Base-by-base conservation (phyloP, 2,797 vertebrate genomes). In the Tarsius wallacei region DNA sequence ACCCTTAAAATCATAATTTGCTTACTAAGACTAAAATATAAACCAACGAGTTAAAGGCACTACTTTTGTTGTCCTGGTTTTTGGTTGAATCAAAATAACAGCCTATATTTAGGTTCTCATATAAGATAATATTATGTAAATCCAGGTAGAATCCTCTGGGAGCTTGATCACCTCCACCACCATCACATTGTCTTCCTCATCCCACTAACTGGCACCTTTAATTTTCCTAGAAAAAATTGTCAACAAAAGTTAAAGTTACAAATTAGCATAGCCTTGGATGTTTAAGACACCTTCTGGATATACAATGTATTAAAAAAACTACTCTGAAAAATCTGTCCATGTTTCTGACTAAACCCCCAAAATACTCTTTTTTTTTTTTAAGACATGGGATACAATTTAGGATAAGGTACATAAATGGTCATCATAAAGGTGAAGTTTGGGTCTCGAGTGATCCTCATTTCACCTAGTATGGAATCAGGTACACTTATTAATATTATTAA, bases 41-140 rank as follows among this genome's bases (percentile, higher is more conserved):
- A 77, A 5, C 2, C 51, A 31, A 21, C 47, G 9, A 80, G 13
- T 70, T 64, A 47, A 82, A 36, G 5, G 6, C 12, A 53, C 4
- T 93, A 21, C 21, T 63, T 84, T 61, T 74, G 53, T 85, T 47
- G 9, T 71, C 12, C 93, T 84, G 12, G 1, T 33, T 87, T 93
- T 57, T 64, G 7, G 7, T 47, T 85, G 24, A 94, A 91, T 94
- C 73, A 94, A 95, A 94, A 42, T 64, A 68, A 5, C 49, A 91
- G 33, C 12, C 10, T 83, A 66, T 71, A 73, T 5, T 61, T 47
- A 76, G 17, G 21, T 17, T 88, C 9, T 9, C 4, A 63, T 3
- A 21, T 55, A 36, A 61, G 15, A 81, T 49, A 66, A 47, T 13
- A 8, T 66, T 61, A 51, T 70, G 3, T 16, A 77, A 88, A 42